Base-by-base conservation (phyloP, 1,140 invertebrate genomes). In the Hylyphantes graminicola region DNA sequence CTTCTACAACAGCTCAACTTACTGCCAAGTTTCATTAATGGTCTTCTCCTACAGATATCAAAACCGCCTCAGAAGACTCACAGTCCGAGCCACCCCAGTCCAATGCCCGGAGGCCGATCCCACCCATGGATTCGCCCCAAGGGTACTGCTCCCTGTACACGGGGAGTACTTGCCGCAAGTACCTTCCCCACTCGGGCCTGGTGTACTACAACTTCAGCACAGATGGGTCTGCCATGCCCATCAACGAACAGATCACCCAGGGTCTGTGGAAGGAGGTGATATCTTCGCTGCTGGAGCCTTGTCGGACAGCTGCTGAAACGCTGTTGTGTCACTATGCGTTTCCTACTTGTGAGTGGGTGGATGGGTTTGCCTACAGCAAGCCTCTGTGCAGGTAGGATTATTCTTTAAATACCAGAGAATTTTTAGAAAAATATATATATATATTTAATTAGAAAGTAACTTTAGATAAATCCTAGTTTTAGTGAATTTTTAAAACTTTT, bases 261-360 rank as follows among this genome's bases (percentile, higher is more conserved):
- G 93, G 93, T 54, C 90, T 97, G 10, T 97, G 95, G 95, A 92
- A 94, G 86, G 95, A 97, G 91, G 91, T 97, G 87, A 95, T 97
- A 87, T 91, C 92, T 35, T 93, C 93, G 68, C 90, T 96, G 10
- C 92, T 92, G 67, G 94, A 96, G 86, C 94, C 95, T 67, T 98
- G 97, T 91, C 91, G 94, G 72, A 93, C 92, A 86, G 94, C 94
- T 70, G 96, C 96, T 54, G 95, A 97, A 90, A 94, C 94, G 89
- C 91, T 98, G 87, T 90, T 98, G 8, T 98, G 97, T 90, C 92
- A 94, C 76, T 97, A 96, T 91, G 96, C 96, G 11, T 98, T 98
- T 90, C 96, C 96, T 6, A 93, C 94, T 88, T 98, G 97, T 88
- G 91, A 93, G 65, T 88, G 93, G 87, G 92, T 92, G 12, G 84